Percentiles rank a stretch among this genome's conserved stretches.
These are phyloP conservation scores for Orbicella faveolata DNA, from an alignment of 64 coral and sea anemone genomes.

Conservation along the genomic window DNA sequence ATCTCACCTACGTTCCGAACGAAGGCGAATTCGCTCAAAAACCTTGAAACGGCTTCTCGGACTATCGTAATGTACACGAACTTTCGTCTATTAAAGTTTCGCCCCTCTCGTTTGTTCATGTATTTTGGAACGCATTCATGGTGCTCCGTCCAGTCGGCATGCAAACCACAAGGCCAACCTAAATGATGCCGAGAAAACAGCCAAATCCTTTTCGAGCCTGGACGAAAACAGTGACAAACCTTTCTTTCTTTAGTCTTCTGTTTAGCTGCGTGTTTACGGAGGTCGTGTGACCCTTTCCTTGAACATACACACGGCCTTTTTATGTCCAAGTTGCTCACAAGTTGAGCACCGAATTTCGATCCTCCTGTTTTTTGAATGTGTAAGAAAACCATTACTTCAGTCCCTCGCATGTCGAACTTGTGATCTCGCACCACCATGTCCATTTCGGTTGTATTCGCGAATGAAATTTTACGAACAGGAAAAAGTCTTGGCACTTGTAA, in stretches of 20 bases:
- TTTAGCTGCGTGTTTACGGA: background rate
- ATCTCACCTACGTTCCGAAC: slow-evolving; percentile 50
- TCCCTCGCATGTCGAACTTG: slow-evolving; percentile 50
- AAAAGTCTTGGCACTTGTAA: background rate
- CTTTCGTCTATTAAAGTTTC: slow-evolving; percentile 19
- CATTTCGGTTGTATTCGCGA: background rate
- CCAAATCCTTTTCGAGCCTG: slow-evolving; percentile 68
- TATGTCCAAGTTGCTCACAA: slow-evolving; percentile 70
- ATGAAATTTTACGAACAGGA: background rate
- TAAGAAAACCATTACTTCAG: slow-evolving; percentile 86
- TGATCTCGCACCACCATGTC: background rate
- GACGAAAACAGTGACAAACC: slow-evolving; percentile 56
- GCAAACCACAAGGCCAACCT: slow-evolving; percentile 91
- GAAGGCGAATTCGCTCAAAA: slow-evolving; percentile 89
- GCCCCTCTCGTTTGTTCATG: slow-evolving; percentile 52
- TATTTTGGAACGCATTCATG: slow-evolving; percentile 69
- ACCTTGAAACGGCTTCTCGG: slow-evolving; percentile 72
- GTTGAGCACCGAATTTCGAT: slow-evolving; percentile 74
- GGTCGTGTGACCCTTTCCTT: background rate
- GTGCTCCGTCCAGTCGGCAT: slow-evolving; percentile 87
- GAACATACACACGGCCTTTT: slow-evolving; percentile 57
- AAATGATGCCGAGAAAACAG: slow-evolving; percentile 77
- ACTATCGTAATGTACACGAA: slow-evolving; percentile 84
- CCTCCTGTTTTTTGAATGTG: slow-evolving; percentile 98
- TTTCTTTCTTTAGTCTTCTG: background rate